phyloP scores from a whole-genome alignment of 2,797 vertebrate species.

The Australoheros facetus region DNA sequence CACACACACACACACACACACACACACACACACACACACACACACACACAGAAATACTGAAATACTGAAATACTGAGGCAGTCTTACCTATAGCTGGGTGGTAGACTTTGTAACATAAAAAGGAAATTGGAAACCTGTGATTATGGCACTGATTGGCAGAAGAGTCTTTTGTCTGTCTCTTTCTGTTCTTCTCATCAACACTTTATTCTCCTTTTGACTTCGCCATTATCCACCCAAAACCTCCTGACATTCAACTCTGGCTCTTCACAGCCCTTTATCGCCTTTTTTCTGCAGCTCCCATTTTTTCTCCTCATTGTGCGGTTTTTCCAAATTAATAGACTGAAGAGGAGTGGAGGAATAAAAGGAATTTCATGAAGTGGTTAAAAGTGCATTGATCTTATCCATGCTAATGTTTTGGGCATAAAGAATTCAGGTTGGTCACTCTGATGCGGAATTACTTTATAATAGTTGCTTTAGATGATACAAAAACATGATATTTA shows the following conservation, averaged over 20 bases:
- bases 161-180: slow-evolving; percentile 37
- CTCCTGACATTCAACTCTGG: slow-evolving; percentile 20
- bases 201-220: slow-evolving; percentile 56
- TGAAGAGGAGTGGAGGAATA: background rate
- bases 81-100: slow-evolving; percentile 56
- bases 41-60: slow-evolving; percentile 5
- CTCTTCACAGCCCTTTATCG: slow-evolving; percentile 30
- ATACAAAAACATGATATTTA: background rate
- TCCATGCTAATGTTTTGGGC: background rate
- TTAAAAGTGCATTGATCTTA: background rate
- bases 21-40: slow-evolving; percentile 44
- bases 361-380: background rate
- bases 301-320: background rate
- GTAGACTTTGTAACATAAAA: slow-evolving; percentile 56
- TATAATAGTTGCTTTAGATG: background rate
- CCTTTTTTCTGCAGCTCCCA: background rate
- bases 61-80: slow-evolving; percentile 46
- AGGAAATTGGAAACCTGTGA: slow-evolving; percentile 71
- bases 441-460: background rate
- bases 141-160: slow-evolving; percentile 62
- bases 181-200: slow-evolving; percentile 57
- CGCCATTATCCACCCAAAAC: slow-evolving; percentile 44
- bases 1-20: slow-evolving; percentile 47
- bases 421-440: background rate
- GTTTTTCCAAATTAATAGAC: slow-evolving; percentile 32